These are phyloP conservation scores for Eupelmus urozonus DNA, from an alignment of 2,888 invertebrate genomes.

Conservation along the genomic window DNA sequence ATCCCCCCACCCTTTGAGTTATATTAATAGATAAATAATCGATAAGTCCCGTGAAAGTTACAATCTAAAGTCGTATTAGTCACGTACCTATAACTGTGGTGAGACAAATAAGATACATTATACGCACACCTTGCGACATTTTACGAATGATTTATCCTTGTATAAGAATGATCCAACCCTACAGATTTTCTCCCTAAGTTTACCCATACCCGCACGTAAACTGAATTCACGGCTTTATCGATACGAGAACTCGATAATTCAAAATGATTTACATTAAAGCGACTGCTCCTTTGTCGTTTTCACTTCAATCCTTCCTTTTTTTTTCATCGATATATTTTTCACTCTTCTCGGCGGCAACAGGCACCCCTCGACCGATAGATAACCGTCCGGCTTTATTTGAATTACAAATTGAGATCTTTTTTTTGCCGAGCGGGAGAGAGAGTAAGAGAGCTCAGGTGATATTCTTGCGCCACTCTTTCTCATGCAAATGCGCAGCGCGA, in stretches of 20 bases:
- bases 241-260: constrained; percentile 41
- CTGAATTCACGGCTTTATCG: constrained; percentile 18
- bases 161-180: no score
- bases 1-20: no score
- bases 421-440: not conserved
- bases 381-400: constrained; percentile 43
- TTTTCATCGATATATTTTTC: constrained; percentile 18
- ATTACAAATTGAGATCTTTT: constrained; percentile 51
- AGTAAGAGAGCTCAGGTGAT: constrained; percentile 42
- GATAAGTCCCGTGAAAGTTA: no score
- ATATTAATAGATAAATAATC: no score
- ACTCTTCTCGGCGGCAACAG: constrained; percentile 14
- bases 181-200: no score
- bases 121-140: no score
- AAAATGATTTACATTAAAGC: constrained; percentile 39
- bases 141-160: no score
- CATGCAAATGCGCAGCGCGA: constrained; percentile 39
- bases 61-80: no score
- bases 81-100: no score
- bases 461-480: constrained; percentile 54
- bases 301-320: not conserved
- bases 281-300: constrained; percentile 19
- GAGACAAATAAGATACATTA: no score
- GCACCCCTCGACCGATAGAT: constrained; percentile 14
- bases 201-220: no score